A percentile compares a stretch with the other conserved stretches of the same genome.
Evolutionary conservation across 2,113 vertebrate species (phyloP).

Genomic region (Lophochroa leadbeateri): DNA sequence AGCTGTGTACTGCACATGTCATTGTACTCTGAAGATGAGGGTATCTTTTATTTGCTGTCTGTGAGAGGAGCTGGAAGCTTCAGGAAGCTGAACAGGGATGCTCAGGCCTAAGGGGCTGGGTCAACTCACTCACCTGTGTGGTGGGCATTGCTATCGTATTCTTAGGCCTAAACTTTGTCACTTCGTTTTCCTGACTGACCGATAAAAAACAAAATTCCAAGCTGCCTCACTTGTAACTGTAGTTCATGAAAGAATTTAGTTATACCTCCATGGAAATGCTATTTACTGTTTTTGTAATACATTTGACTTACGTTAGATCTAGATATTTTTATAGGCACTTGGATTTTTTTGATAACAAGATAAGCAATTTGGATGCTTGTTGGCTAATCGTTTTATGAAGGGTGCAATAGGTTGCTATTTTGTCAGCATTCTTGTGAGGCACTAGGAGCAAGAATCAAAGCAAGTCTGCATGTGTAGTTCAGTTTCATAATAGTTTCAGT

Average conservation of each 20-base stretch:
- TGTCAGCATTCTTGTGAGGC: background rate
- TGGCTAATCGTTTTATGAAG: background rate
- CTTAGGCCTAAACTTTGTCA: background rate
- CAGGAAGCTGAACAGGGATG: background rate
- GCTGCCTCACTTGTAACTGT: background rate
- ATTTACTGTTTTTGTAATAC: background rate
- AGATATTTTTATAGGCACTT: background rate
- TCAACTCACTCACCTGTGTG: background rate
- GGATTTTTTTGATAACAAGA: background rate
- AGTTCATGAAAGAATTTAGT: background rate
- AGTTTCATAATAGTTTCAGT: background rate
- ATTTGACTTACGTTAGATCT: background rate
- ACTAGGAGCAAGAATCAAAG: background rate
- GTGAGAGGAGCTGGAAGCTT: background rate
- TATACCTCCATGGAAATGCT: background rate
- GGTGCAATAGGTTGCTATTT: background rate
- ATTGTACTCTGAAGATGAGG: background rate
- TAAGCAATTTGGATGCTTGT: background rate
- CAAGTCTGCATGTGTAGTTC: fast-evolving
- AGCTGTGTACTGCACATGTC: background rate
- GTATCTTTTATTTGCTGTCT: background rate
- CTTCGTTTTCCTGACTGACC: background rate
- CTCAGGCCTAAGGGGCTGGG: background rate
- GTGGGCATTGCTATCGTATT: fast-evolving
- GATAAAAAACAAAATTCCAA: background rate